These are phyloP conservation scores for Bombus soroeensis DNA, from an alignment of 1,140 invertebrate species.

Conservation along the genomic window DNA sequence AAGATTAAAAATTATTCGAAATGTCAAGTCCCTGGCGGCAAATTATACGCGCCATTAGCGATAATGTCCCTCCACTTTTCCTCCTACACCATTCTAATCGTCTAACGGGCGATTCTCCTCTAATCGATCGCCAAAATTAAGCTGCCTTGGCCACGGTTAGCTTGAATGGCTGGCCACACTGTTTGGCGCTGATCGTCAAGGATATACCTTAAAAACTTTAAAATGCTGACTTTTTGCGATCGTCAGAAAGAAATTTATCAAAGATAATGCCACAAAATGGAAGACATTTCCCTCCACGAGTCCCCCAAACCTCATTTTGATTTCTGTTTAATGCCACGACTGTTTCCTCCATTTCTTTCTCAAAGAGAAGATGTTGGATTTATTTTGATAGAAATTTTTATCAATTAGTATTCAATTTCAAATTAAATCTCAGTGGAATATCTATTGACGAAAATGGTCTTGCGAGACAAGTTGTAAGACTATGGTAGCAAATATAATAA, in stretches of 20 bases:
- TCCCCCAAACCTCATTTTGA: not conserved
- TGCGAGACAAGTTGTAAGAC: too few relatives aligned
- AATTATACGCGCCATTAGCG: conserved; percentile 27
- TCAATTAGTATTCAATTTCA: too few relatives aligned
- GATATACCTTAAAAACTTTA: not conserved
- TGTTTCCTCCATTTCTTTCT: not conserved
- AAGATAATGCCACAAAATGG: not conserved
- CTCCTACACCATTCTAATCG: conserved; percentile 1
- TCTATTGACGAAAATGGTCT: too few relatives aligned
- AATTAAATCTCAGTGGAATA: too few relatives aligned
- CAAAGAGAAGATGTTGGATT: too few relatives aligned
- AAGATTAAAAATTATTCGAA: not conserved
- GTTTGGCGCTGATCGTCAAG: not conserved
- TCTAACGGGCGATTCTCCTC: not conserved
- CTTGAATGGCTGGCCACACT: not conserved
- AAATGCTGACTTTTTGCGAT: not conserved
- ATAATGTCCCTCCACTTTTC: not conserved
- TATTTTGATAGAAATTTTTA: not conserved
- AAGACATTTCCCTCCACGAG: not conserved
- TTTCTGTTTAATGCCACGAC: not conserved
- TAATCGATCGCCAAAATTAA: conserved; percentile 20
- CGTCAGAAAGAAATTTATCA: not conserved
- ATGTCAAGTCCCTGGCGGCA: not conserved
- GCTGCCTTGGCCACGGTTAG: conserved; percentile 8
- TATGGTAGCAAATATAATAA: too few relatives aligned